A percentile compares a stretch with the other conserved stretches of the same genome.
Conservation (phyloP, 2,888 invertebrate genomes). For the Agrotis segetum region DNA sequence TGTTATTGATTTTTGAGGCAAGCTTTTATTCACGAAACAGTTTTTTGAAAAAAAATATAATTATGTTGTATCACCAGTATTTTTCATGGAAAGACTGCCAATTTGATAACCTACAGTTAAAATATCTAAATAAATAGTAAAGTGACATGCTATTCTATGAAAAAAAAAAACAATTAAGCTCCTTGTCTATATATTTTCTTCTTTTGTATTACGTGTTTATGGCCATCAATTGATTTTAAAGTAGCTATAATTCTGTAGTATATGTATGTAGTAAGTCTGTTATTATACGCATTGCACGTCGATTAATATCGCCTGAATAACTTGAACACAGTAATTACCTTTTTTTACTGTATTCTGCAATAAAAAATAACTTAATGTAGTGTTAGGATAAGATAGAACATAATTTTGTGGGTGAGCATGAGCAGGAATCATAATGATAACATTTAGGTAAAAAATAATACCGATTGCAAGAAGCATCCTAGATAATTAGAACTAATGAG, state of each 20-base stretch:
- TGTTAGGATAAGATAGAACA: conserved; percentile 14
- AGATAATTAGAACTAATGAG: neutral
- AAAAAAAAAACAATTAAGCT: neutral
- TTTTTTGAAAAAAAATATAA: too few relatives aligned
- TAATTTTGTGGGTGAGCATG: neutral
- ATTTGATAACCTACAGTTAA: too few relatives aligned
- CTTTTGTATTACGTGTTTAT: conserved; percentile 29
- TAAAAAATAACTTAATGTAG: neutral
- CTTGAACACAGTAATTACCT: conserved; percentile 18
- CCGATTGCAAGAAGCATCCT: too few relatives aligned
- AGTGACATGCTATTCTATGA: neutral
- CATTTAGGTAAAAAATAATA: conserved; percentile 1
- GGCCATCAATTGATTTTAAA: conserved; percentile 30
- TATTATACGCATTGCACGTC: conserved; percentile 22
- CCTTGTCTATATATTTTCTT: neutral
- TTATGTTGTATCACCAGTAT: too few relatives aligned
- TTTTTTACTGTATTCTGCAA: conserved; percentile 10
- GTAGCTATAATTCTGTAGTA: conserved; percentile 12
- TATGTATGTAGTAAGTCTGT: conserved; percentile 10
- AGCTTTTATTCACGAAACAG: too few relatives aligned
- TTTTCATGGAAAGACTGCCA: too few relatives aligned
- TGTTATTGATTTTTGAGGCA: too few relatives aligned
- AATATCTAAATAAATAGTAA: neutral
- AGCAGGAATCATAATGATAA: neutral
- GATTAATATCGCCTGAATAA: conserved; percentile 31